A percentile compares a stretch with the other conserved stretches of the same genome.
Evolutionary conservation across 2,888 invertebrate genomes (phyloP).

Genomic region (Bursaphelenchus okinawaensis): DNA sequence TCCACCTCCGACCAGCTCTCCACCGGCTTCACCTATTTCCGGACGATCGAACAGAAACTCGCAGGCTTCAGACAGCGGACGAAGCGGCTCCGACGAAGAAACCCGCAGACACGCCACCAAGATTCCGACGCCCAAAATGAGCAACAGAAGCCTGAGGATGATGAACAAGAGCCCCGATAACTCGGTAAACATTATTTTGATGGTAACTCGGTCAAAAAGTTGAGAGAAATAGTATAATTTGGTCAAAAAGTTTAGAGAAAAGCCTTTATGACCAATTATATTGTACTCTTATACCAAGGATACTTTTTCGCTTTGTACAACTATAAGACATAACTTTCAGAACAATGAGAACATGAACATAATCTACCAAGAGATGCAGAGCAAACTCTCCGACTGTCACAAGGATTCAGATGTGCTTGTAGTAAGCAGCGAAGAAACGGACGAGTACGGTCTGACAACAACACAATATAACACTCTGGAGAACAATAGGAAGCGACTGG

Average conservation of each 20-base stretch:
- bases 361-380: neutral
- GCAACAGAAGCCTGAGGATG: neutral
- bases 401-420: neutral
- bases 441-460: constrained; percentile 5
- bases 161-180: neutral
- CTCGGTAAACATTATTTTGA: neutral
- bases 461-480: constrained; percentile 31
- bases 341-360: neutral
- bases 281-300: too few species aligned
- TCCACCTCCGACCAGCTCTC: neutral
- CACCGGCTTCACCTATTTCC: neutral
- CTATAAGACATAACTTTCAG: neutral
- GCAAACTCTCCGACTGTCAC: neutral
- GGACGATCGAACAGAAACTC: neutral
- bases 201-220: too few species aligned
- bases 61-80: neutral
- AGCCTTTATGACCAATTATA: too few species aligned
- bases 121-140: constrained; percentile 10
- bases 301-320: neutral
- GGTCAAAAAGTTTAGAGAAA: too few species aligned
- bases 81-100: neutral
- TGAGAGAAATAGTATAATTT: too few species aligned
- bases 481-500: constrained; percentile 26
- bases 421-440: constrained; percentile 12
- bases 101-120: neutral